Conservation (phyloP, 2,113 vertebrate species). For the Neolamprologus variostigma region DNA sequence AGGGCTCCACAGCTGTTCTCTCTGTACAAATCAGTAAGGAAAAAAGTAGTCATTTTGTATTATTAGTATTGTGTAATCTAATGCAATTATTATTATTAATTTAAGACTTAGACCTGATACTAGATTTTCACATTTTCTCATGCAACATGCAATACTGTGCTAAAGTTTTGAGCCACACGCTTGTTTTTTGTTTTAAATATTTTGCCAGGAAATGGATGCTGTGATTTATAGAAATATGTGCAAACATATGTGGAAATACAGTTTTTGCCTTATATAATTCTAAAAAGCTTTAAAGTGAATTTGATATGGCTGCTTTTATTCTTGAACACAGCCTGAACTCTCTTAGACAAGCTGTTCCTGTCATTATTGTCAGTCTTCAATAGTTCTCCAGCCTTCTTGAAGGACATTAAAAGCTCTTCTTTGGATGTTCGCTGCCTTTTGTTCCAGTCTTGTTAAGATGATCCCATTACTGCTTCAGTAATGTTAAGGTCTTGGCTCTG, state of each 20-base stretch:
- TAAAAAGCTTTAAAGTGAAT: neutral
- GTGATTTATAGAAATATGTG: neutral
- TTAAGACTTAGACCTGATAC: neutral
- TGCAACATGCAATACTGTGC: neutral
- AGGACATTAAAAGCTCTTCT: neutral
- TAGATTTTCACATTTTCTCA: neutral
- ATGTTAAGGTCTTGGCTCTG: neutral
- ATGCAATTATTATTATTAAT: neutral
- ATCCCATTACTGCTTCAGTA: neutral
- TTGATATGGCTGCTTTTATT: neutral
- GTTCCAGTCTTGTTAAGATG: neutral
- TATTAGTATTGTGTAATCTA: neutral
- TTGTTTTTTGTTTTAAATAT: neutral
- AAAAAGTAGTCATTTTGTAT: neutral
- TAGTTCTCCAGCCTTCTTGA: neutral
- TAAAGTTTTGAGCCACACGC: neutral
- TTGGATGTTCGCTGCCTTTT: neutral
- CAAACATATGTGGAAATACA: neutral
- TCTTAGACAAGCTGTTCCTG: neutral
- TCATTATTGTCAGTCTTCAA: neutral
- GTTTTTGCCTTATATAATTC: neutral
- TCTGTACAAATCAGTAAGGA: neutral
- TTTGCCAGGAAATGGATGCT: neutral
- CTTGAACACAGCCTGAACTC: neutral
- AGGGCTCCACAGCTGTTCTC: slow-evolving; percentile 1